Evolutionary conservation across 2,888 invertebrate genomes (phyloP).

Genomic region (Aleiodes alternator): DNA sequence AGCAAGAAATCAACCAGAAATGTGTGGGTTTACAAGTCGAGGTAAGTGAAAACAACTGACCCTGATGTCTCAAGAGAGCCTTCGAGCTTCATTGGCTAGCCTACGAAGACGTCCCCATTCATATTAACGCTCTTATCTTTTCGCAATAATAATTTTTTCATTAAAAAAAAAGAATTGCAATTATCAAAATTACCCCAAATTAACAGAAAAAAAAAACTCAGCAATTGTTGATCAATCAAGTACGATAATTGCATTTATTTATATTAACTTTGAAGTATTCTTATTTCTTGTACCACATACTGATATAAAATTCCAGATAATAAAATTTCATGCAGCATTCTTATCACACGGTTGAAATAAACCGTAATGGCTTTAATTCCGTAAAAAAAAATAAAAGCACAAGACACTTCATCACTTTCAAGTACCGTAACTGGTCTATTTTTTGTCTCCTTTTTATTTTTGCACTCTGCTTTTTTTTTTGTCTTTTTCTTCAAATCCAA

Average conservation of each 20-base stretch:
- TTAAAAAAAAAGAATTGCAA: no score
- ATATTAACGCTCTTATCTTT: neutral
- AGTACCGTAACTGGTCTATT: conserved; percentile 29
- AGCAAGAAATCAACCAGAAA: neutral
- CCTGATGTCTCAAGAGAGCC: conserved; percentile 49
- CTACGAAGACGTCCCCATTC: conserved; percentile 15
- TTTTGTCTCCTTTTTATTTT: conserved; percentile 22
- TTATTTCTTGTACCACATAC: no score
- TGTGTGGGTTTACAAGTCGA: conserved; percentile 20
- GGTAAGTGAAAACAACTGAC: conserved; percentile 52
- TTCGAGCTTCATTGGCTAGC: conserved; percentile 23
- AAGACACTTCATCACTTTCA: neutral
- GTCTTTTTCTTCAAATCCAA: neutral
- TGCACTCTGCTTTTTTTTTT: neutral
- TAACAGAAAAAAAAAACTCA: no score
- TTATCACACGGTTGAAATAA: neutral
- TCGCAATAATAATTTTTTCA: neutral
- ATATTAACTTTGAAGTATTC: no score
- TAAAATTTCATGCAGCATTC: neutral
- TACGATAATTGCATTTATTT: no score
- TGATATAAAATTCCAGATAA: no score
- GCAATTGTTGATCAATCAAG: no score
- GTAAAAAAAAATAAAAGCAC: conserved; percentile 12
- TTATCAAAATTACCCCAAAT: no score
- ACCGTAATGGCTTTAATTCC: neutral